Evolutionary conservation across 2,113 vertebrate species (phyloP), one percentile per base, ranked within the genome.

Genomic region (Amblyornis subalaris): DNA sequence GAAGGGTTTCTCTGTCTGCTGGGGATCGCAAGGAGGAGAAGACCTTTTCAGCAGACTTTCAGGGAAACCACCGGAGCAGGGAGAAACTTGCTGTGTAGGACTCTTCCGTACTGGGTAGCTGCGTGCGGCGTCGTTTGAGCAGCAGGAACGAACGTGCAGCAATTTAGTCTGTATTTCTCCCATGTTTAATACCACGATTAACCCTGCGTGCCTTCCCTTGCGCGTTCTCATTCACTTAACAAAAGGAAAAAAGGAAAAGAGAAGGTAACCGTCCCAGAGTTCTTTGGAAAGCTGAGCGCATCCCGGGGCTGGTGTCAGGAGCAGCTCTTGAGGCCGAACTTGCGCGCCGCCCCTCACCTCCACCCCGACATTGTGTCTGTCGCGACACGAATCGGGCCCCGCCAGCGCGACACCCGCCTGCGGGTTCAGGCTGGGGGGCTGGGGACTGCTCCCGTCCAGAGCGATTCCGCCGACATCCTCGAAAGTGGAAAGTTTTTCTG

Each of bases 341-440:
- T 69, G 70, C 10, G 15, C 31, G 2, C 33, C 6, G 2, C 54
- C 29, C 53, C 35, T 35, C 74, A 11, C 38, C 36, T 60, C 29
- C 54, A 53, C 10, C 36, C 20, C 29, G 36, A 54, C 25, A 29
- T 31, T 2, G 0, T 7, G 7, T 31, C n/a, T 90, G 28, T 89
- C 31, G 74, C 45, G 47, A 86, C 67, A 65, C 2, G 4, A 36
- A 33, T 20, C 29, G 23, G 35, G 50, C 21, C 29, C 40, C 16
- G 12, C 21, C 29, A 69, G 60, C 7, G 14, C 23, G 29, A 57
- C 57, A 35, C 11, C 4, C 9, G 18, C 40, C 81, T 12, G 47
- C 2, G 13, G 14, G 31, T 7, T 29, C 55, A 2, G 35, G 3
- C 6, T 1, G 10, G 19, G 35, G 47, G 19, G 29, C 24, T 31